A percentile compares a stretch with the other conserved stretches of the same genome.
phyloP scores from a whole-genome alignment of 1,140 invertebrate species.

The Conopomorpha cramerella region DNA sequence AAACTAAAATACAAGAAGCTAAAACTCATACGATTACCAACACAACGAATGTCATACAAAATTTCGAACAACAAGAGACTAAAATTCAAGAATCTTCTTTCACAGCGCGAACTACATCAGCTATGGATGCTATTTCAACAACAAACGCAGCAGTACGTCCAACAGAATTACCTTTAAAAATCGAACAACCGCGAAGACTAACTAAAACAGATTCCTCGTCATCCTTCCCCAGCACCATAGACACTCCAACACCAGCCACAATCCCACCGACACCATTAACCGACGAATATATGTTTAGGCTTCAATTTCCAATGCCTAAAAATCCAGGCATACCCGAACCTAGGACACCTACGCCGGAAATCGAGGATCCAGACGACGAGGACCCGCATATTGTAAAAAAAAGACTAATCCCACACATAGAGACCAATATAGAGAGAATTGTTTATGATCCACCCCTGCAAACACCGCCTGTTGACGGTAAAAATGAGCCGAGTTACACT shows the following conservation, averaged over 20 bases:
- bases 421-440: slow-evolving; percentile 22
- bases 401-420: slow-evolving; percentile 35
- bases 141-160: too few species aligned
- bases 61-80: too few species aligned
- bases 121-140: too few species aligned
- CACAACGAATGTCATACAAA: too few species aligned
- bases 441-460: slow-evolving; percentile 30
- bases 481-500: too few species aligned
- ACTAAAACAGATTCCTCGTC: too few species aligned
- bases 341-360: slow-evolving; percentile 18
- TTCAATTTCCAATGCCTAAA: slow-evolving; percentile 31
- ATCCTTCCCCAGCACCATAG: slow-evolving; percentile 4
- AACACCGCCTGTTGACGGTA: slow-evolving; percentile 23
- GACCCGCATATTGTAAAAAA: slow-evolving; percentile 43
- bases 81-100: slow-evolving; percentile 13
- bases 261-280: slow-evolving; percentile 32
- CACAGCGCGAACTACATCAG: slow-evolving; percentile 5
- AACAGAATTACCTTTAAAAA: too few species aligned
- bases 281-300: slow-evolving; percentile 50
- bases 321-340: slow-evolving; percentile 17
- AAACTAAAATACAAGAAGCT: slow-evolving; percentile 5
- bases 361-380: slow-evolving; percentile 17
- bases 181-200: too few species aligned
- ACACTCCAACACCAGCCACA: slow-evolving; percentile 16
- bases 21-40: too few species aligned